Base-by-base conservation (phyloP, 2,797 vertebrate genomes). In the Heterohyrax brucei region DNA sequence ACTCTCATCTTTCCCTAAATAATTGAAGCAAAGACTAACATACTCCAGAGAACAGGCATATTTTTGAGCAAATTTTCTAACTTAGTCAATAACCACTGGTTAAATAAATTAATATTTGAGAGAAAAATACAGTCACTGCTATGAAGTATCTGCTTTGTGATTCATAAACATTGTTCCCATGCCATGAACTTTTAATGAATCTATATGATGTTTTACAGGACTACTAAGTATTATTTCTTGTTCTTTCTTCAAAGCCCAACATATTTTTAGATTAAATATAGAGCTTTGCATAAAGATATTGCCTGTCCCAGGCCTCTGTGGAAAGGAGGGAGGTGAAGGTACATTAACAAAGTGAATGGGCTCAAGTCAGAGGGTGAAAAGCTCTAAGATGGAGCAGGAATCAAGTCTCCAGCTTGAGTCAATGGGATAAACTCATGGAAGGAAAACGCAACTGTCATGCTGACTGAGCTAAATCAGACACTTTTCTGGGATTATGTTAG, bases 241-340 rank as follows among this genome's bases (percentile, higher is more conserved):
- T 30, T 93, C 10, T 22, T 59, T 72, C 90, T 87, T 93, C 73
- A 91, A 89, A 56, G 30, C 7, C 10, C 44, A 84, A 75, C 33
- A 53, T n/a, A 90, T 48, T 97, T 77, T 90, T 90, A 48, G 53
- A 81, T 82, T 44, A 93, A 95, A 88, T 26, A 93, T 30, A 93
- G 46, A 82, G 87, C 59, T 92, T 26, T 93, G 44, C 13, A 86
- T 91, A 91, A 82, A 79, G 22, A 80, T 72, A 39, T 14, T 18
- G 90, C 66, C 68, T 93, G 30, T 22, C 30, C 56, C 85, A 64
- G 19, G 1, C 4, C 46, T 95, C 75, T 50, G 26, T 33, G 72
- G 30, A 61, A 76, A 94, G 24, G 56, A 93, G 18, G 30, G 46
- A 88, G 26, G 16, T 62, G 1, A 62, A 2, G 7, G 12, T 39